Evolutionary conservation across 2,797 vertebrate species (phyloP).

Genomic region (Lepilemur ruficaudatus): DNA sequence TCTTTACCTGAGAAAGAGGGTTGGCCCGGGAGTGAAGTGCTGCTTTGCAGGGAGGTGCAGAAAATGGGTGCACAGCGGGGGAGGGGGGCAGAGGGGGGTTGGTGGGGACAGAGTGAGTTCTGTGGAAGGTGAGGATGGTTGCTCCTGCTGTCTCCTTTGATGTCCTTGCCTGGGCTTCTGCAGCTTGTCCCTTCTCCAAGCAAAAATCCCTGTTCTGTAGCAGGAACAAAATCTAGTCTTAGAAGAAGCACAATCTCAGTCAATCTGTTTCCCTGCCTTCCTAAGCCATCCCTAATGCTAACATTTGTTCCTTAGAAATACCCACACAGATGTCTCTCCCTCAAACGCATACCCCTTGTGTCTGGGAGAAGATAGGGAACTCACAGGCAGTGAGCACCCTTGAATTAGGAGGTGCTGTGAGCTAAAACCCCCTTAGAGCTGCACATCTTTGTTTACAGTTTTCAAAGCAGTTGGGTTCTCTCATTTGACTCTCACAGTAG

Average conservation of each 20-base stretch:
- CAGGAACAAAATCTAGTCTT: background rate
- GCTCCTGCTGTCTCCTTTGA: background rate
- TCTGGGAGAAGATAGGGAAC: background rate
- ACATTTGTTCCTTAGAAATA: background rate
- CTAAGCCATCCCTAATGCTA: background rate
- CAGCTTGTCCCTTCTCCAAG: too few species aligned
- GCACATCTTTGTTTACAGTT: background rate
- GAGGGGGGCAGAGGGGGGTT: background rate
- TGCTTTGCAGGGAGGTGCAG: background rate
- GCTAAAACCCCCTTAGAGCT: background rate
- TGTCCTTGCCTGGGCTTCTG: background rate
- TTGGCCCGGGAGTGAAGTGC: background rate
- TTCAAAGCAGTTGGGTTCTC: background rate
- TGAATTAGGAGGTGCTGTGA: background rate
- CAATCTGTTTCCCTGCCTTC: background rate
- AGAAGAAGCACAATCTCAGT: background rate
- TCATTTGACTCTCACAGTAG: background rate
- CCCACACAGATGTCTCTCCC: background rate
- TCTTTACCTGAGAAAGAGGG: too few species aligned
- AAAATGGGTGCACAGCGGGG: too few species aligned
- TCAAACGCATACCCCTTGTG: background rate
- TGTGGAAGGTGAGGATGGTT: too few species aligned
- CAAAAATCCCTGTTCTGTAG: accelerated
- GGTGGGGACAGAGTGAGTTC: background rate
- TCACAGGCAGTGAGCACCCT: background rate